phyloP scores from a whole-genome alignment of 64 coral and sea anemone species.

The Cladopsammia gracilis region DNA sequence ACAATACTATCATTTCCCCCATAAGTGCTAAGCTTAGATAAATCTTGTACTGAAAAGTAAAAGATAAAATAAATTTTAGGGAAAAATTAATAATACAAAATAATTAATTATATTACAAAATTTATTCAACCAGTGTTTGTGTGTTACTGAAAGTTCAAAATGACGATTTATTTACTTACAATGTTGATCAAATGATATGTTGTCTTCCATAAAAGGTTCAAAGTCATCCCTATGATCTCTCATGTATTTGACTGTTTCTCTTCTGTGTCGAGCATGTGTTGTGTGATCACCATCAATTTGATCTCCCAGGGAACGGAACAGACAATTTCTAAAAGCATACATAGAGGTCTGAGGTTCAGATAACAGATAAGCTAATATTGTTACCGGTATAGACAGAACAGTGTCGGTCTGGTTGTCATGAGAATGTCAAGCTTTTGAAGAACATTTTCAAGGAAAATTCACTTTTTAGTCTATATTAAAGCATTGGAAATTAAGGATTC shows the following conservation, averaged over 20 bases:
- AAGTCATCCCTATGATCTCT: constrained; percentile 87
- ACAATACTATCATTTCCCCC: constrained; percentile 97
- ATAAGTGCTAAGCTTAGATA: constrained; percentile 87
- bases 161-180: constrained; percentile 52
- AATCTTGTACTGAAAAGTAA: constrained; percentile 76
- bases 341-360: not conserved
- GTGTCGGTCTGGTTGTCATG: too few relatives aligned
- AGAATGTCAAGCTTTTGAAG: too few relatives aligned
- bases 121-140: not conserved
- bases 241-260: constrained; percentile 88
- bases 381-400: too few relatives aligned
- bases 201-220: constrained; percentile 99
- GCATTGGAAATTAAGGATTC: too few relatives aligned
- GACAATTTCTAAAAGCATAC: constrained; percentile 74
- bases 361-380: too few relatives aligned
- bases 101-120: not conserved
- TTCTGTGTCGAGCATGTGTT: constrained; percentile 84
- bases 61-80: not conserved
- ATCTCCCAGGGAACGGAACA: constrained; percentile 95
- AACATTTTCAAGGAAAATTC: too few relatives aligned
- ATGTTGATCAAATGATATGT: constrained; percentile 92
- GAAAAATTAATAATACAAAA: not conserved
- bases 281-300: constrained; percentile 93
- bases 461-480: too few relatives aligned
- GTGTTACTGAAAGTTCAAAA: too few relatives aligned